These are phyloP conservation scores for Germaria angustata DNA, from an alignment of 2,888 invertebrate species.

Conservation along the genomic window DNA sequence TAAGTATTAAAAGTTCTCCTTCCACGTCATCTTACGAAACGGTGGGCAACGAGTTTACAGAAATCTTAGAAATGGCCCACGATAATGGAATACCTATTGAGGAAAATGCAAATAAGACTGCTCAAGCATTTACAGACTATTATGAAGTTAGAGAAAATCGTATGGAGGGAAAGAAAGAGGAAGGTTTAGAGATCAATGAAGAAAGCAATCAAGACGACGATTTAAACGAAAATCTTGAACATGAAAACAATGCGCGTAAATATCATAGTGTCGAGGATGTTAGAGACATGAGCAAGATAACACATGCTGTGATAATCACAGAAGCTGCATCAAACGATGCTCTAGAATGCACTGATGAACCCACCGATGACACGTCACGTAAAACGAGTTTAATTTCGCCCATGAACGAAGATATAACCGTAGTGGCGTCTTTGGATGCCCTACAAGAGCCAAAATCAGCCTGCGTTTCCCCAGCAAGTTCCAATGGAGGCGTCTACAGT, in stretches of 20 bases:
- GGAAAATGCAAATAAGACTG: slow-evolving; percentile 12
- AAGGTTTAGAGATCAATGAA: slow-evolving; percentile 18
- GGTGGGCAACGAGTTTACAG: slow-evolving; percentile 79
- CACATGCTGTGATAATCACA: slow-evolving; percentile 87
- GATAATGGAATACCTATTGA: slow-evolving; percentile 48
- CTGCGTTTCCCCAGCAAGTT: slow-evolving; percentile 92
- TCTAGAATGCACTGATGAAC: slow-evolving; percentile 80
- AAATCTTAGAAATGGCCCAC: slow-evolving; percentile 71
- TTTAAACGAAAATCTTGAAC: slow-evolving; percentile 51
- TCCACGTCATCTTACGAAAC: slow-evolving; percentile 80
- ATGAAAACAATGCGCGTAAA: slow-evolving; percentile 70
- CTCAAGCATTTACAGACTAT: background rate
- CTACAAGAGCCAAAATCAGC: slow-evolving; percentile 81
- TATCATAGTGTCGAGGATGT: slow-evolving; percentile 80
- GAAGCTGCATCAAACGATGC: slow-evolving; percentile 86
- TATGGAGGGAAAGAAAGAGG: slow-evolving; percentile 63
- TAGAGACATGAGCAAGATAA: slow-evolving; percentile 72
- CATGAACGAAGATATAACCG: slow-evolving; percentile 83
- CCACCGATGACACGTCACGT: slow-evolving; percentile 81
- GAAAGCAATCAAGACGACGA: slow-evolving; percentile 57
- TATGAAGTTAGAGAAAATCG: slow-evolving; percentile 39
- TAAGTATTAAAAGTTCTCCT: slow-evolving; percentile 79
- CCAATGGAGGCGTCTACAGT: slow-evolving; percentile 92
- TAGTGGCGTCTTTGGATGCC: slow-evolving; percentile 75
- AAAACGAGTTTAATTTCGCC: slow-evolving; percentile 82